Conservation (phyloP, 2,113 vertebrate species). For the Hippolais icterina region DNA sequence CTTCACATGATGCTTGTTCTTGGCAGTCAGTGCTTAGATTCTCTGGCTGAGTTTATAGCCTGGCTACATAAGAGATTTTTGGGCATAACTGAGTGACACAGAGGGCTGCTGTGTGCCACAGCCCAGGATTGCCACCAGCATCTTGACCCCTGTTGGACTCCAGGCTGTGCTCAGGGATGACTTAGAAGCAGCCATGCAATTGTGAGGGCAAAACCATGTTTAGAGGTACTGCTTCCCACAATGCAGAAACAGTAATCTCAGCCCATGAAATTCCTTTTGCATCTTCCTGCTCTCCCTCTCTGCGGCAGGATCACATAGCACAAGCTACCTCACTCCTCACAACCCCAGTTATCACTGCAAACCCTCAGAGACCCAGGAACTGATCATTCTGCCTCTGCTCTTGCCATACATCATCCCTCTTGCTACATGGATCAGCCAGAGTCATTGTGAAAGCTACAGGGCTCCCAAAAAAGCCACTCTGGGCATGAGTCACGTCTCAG, state of each 20-base stretch:
- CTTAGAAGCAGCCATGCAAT: background rate
- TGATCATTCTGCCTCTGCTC: background rate
- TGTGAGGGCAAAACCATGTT: background rate
- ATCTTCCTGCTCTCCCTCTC: background rate
- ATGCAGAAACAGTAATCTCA: background rate
- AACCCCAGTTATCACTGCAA: background rate
- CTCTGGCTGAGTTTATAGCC: background rate
- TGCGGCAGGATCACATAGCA: background rate
- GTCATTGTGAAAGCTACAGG: slow-evolving; percentile 70
- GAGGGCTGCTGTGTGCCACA: background rate
- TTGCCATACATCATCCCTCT: background rate
- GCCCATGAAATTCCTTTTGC: background rate
- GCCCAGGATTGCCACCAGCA: background rate
- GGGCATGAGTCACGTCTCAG: background rate
- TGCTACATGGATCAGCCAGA: background rate
- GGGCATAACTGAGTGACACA: background rate
- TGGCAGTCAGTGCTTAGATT: background rate
- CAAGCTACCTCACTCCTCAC: background rate
- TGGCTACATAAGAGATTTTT: background rate
- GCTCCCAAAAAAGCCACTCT: slow-evolving; percentile 50
- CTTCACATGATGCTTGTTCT: background rate
- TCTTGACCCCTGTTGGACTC: background rate
- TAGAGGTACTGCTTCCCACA: background rate
- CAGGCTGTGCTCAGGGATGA: background rate
- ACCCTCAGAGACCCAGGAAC: background rate